Conservation (phyloP, 1,140 invertebrate genomes). For the Trachymyrmex cornetzi region DNA sequence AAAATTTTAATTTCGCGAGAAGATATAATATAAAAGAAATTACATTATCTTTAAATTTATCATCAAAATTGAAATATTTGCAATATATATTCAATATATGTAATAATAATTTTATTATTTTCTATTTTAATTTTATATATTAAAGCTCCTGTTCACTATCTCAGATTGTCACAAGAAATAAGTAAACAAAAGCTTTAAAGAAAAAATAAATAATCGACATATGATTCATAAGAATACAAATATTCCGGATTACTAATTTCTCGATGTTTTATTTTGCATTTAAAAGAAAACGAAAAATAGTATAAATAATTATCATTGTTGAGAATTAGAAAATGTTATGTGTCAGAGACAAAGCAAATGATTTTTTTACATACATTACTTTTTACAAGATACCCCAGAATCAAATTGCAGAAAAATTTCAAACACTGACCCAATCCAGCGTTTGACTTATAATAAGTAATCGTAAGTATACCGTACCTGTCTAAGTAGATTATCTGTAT, state of each 20-base stretch:
- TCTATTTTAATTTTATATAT: neutral
- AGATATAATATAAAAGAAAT: neutral
- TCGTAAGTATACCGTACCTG: slow-evolving; percentile 34
- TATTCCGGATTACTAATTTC: neutral
- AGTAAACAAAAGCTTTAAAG: neutral
- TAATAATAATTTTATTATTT: slow-evolving; percentile 3
- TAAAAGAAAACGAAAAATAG: neutral
- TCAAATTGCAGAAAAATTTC: slow-evolving; percentile 9
- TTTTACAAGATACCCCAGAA: neutral
- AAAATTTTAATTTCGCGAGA: neutral
- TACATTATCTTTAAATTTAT: neutral
- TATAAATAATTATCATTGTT: slow-evolving; percentile 9
- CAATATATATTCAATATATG: neutral
- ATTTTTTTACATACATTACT: slow-evolving; percentile 23
- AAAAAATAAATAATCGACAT: slow-evolving; percentile 18
- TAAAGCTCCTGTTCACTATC: neutral
- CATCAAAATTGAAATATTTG: neutral
- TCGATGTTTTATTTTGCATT: slow-evolving; percentile 17
- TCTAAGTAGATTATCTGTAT: slow-evolving; percentile 42
- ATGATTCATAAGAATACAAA: neutral
- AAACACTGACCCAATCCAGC: neutral
- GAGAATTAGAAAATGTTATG: slow-evolving; percentile 14
- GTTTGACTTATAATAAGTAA: slow-evolving; percentile 24
- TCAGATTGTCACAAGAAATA: too few relatives aligned
- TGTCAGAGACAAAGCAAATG: slow-evolving; percentile 9